A percentile compares a stretch with the other conserved stretches of the same genome.
Evolutionary conservation across 2,113 vertebrate species (phyloP).

Genomic region (Muntiacus muntjak): DNA sequence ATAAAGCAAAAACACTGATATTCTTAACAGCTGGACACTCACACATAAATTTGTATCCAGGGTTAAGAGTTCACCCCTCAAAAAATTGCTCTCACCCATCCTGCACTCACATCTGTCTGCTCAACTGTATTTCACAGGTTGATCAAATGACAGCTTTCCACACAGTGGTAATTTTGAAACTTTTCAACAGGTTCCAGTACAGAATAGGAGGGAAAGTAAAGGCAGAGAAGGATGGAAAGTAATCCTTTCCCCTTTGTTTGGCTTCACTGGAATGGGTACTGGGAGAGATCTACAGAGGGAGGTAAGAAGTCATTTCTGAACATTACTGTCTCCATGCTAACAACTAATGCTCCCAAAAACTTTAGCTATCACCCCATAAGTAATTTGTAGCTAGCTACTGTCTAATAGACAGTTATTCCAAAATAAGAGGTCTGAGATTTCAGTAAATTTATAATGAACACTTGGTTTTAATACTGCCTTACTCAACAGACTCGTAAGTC

Average conservation of each 20-base stretch:
- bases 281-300: background rate
- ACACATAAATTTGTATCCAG: background rate
- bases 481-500: background rate
- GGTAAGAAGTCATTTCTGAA: background rate
- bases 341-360: background rate
- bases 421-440: background rate
- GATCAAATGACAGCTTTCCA: background rate
- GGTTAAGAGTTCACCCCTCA: background rate
- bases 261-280: background rate
- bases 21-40: background rate
- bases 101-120: background rate
- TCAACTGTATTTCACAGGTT: background rate
- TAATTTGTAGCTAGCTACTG: background rate
- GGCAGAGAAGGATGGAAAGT: background rate
- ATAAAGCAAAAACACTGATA: background rate
- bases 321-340: background rate
- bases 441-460: slow-evolving; percentile 3
- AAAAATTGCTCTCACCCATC: background rate
- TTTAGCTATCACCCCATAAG: background rate
- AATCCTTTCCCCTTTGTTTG: background rate
- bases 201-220: background rate
- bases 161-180: background rate
- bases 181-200: background rate
- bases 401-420: background rate
- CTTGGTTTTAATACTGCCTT: background rate